Conservation (phyloP, 2,888 invertebrate genomes). For the Calliphora vomitoria region DNA sequence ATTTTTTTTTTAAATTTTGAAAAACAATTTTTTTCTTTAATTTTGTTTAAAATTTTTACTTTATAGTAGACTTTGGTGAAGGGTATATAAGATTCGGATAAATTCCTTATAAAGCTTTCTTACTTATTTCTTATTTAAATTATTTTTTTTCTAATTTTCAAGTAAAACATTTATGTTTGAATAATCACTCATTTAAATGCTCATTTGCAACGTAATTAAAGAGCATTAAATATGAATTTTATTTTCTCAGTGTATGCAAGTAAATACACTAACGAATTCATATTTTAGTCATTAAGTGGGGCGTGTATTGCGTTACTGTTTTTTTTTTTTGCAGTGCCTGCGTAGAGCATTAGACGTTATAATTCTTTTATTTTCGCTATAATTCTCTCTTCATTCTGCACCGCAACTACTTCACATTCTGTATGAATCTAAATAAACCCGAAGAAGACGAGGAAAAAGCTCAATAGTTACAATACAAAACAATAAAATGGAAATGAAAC, state of each 20-base stretch:
- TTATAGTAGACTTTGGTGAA: too few relatives aligned
- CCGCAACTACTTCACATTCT: not conserved
- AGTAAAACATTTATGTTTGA: too few relatives aligned
- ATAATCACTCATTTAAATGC: too few relatives aligned
- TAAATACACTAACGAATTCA: slow-evolving; percentile 26
- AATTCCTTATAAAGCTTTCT: too few relatives aligned
- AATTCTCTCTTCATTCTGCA: slow-evolving; percentile 34
- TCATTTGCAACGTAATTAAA: too few relatives aligned
- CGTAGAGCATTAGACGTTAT: slow-evolving; percentile 60
- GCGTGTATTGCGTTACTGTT: slow-evolving; percentile 67
- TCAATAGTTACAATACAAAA: slow-evolving; percentile 37
- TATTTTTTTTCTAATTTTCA: too few relatives aligned
- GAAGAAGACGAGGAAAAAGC: slow-evolving; percentile 12
- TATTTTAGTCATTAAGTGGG: slow-evolving; percentile 66
- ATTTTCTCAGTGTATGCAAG: slow-evolving; percentile 43
- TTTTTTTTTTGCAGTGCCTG: slow-evolving; percentile 44
- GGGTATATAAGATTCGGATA: too few relatives aligned
- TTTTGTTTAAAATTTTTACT: too few relatives aligned
- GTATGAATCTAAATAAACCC: not conserved
- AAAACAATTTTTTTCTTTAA: too few relatives aligned
- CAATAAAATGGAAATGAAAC: slow-evolving; percentile 20
- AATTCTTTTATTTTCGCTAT: slow-evolving; percentile 26
- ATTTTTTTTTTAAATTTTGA: too few relatives aligned
- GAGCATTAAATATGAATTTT: too few relatives aligned
- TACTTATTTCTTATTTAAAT: too few relatives aligned